Conservation (phyloP, 1,140 invertebrate genomes). For the Drosophila prosaltans region DNA sequence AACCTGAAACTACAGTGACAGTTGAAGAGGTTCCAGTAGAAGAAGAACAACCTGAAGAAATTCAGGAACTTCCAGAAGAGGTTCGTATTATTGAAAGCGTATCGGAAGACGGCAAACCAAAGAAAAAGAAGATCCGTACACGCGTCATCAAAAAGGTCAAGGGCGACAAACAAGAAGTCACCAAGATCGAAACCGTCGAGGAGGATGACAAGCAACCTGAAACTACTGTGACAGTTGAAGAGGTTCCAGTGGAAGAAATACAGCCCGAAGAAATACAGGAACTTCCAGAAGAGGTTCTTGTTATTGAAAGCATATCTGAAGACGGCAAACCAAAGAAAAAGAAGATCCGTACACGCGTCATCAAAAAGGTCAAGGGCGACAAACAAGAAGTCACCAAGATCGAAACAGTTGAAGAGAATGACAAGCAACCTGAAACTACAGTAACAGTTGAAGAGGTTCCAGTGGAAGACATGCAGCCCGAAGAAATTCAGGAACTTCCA, state of each 20-base stretch:
- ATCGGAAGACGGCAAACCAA: slow-evolving; percentile 34
- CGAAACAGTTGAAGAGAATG: slow-evolving; percentile 26
- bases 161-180: slow-evolving; percentile 41
- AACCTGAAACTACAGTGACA: slow-evolving; percentile 29
- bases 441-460: slow-evolving; percentile 24
- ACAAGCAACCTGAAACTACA: slow-evolving; percentile 15
- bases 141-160: slow-evolving; percentile 45
- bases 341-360: slow-evolving; percentile 24
- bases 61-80: slow-evolving; percentile 34
- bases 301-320: slow-evolving; percentile 10
- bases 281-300: slow-evolving; percentile 23
- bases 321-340: slow-evolving; percentile 24
- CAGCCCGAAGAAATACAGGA: slow-evolving; percentile 24
- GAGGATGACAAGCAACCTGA: slow-evolving; percentile 38
- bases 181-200: slow-evolving; percentile 41
- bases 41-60: slow-evolving; percentile 26
- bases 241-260: slow-evolving; percentile 26
- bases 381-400: slow-evolving; percentile 34
- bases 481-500: slow-evolving; percentile 22
- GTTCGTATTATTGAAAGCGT: slow-evolving; percentile 32
- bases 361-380: slow-evolving; percentile 31
- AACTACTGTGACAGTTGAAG: slow-evolving; percentile 33
- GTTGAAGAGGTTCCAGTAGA: slow-evolving; percentile 34
- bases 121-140: slow-evolving; percentile 41
- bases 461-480: slow-evolving; percentile 15